phyloP scores from a whole-genome alignment of 2,888 invertebrate species.

The Venustoraphidia nigricollis region DNA sequence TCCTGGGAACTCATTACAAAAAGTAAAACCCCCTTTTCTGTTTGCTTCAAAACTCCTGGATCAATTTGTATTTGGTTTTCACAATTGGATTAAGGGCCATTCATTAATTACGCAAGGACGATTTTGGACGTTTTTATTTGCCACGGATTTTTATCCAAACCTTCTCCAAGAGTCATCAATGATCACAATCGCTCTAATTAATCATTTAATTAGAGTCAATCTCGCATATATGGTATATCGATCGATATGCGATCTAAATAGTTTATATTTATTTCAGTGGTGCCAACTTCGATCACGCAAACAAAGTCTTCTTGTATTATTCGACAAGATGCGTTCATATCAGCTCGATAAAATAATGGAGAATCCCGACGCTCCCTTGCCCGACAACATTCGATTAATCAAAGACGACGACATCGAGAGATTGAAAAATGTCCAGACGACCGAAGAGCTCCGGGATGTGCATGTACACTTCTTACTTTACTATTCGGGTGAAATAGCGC shows the following conservation, averaged over 20 bases:
- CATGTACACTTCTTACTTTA: conserved; percentile 87
- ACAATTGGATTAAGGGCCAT: too few species aligned
- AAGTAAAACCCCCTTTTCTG: too few species aligned
- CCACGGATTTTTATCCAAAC: too few species aligned
- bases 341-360: conserved; percentile 71
- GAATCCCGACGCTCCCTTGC: conserved; percentile 69
- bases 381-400: conserved; percentile 67
- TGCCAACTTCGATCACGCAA: conserved; percentile 78
- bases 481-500: conserved; percentile 70
- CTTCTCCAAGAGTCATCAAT: too few species aligned
- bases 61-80: too few species aligned
- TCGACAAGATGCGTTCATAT: conserved; percentile 85
- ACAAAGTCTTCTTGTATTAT: conserved; percentile 60
- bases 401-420: conserved; percentile 74
- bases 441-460: conserved; percentile 86
- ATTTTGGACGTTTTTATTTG: too few species aligned
- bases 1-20: too few species aligned
- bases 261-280: conserved; percentile 39
- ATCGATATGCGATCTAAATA: neutral
- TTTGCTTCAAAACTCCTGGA: too few species aligned
- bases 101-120: too few species aligned
- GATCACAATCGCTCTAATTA: too few species aligned
- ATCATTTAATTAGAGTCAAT: too few species aligned
- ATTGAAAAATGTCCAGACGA: conserved; percentile 58
- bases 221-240: too few species aligned